phyloP scores from a whole-genome alignment of 2,888 invertebrate genomes.

The Dasypolia templi region DNA sequence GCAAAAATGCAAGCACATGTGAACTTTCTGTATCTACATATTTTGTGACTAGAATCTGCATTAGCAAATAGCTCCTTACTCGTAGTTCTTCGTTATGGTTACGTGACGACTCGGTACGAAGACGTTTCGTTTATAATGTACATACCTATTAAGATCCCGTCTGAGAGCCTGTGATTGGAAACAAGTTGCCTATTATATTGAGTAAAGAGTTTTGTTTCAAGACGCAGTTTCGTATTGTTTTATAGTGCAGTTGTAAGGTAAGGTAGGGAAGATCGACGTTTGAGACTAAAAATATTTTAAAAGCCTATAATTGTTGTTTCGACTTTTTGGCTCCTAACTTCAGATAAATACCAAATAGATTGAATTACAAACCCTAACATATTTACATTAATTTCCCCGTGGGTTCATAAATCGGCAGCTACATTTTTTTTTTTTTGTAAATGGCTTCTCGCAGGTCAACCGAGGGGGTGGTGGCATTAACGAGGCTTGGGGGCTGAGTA shows the following conservation, averaged over 20 bases:
- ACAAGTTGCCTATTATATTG: slow-evolving; percentile 18
- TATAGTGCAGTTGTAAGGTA: background rate
- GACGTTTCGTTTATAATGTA: slow-evolving; percentile 24
- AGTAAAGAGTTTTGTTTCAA: background rate
- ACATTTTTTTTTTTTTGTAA: no score
- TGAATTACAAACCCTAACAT: background rate
- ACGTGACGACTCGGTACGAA: slow-evolving; percentile 21
- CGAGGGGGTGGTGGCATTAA: no score
- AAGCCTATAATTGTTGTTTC: background rate
- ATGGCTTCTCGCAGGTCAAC: no score
- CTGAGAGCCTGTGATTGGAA: slow-evolving; percentile 22
- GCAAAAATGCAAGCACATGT: background rate
- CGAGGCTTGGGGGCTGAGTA: no score
- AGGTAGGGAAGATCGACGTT: background rate
- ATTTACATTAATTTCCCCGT: slow-evolving; percentile 31
- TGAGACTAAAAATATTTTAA: background rate
- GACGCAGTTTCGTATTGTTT: background rate
- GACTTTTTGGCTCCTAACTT: no score
- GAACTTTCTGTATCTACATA: background rate
- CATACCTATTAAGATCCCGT: background rate
- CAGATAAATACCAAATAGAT: background rate
- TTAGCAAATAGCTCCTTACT: slow-evolving; percentile 67
- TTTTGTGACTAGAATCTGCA: slow-evolving; percentile 58
- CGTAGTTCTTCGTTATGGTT: slow-evolving; percentile 22
- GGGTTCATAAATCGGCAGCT: no score